A percentile compares a stretch with the other conserved stretches of the same genome.
Evolutionary conservation across 2,797 vertebrate genomes (phyloP).

Genomic region (Catharus ustulatus): DNA sequence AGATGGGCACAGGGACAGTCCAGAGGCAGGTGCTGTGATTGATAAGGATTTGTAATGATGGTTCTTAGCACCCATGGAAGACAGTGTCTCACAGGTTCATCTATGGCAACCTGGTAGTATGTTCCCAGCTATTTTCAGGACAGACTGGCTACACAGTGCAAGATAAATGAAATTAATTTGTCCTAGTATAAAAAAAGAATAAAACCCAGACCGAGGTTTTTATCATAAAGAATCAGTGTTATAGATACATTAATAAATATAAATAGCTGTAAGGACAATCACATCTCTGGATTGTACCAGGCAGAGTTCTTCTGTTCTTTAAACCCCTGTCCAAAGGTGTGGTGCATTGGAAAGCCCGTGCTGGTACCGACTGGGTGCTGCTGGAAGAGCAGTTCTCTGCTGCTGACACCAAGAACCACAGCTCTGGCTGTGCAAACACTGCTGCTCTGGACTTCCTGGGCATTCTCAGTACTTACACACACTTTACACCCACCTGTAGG

Average conservation of each 20-base stretch:
- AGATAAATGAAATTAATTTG: background rate
- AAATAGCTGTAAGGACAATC: background rate
- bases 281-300: background rate
- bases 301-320: background rate
- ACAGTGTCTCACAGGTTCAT: background rate
- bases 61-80: background rate
- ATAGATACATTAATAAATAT: background rate
- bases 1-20: background rate
- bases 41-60: background rate
- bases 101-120: background rate
- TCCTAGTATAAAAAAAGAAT: background rate
- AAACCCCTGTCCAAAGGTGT: background rate
- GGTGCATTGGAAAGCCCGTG: fast-evolving
- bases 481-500: background rate
- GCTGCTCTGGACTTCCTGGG: background rate
- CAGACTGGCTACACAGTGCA: background rate
- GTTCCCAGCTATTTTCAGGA: background rate
- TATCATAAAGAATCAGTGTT: background rate
- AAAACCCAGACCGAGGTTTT: background rate
- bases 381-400: background rate
- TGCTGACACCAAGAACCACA: background rate
- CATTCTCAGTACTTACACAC: background rate
- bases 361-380: fast-evolving
- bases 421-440: background rate
- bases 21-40: background rate